These are phyloP conservation scores for Apistogramma diplotaenia DNA, from an alignment of 2,113 vertebrate species.

Conservation along the genomic window DNA sequence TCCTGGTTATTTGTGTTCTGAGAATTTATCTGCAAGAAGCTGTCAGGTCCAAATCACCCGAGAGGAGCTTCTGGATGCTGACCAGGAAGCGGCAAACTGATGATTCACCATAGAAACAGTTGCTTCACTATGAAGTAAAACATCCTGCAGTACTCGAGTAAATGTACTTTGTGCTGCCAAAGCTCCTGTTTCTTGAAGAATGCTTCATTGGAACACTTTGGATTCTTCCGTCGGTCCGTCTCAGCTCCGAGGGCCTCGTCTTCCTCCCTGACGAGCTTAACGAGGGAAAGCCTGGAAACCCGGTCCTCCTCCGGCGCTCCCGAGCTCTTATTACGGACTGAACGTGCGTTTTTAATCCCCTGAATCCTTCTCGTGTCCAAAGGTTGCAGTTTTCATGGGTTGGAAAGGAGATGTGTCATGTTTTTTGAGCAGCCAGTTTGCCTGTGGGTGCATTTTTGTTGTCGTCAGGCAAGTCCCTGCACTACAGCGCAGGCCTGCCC, in stretches of 20 bases:
- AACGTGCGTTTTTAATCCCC: too few species aligned
- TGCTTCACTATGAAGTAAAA: background rate
- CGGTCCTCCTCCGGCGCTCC: too few species aligned
- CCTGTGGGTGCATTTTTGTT: constrained; percentile 74
- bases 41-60: too few species aligned
- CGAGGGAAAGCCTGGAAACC: too few species aligned
- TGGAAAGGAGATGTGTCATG: constrained; percentile 41
- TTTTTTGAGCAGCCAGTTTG: constrained; percentile 53
- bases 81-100: too few species aligned
- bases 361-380: constrained; percentile 23
- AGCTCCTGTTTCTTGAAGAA: background rate
- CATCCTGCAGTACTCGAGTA: background rate
- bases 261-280: background rate
- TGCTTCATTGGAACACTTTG: too few species aligned
- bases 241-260: too few species aligned
- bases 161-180: background rate
- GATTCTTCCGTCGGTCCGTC: too few species aligned
- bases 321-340: too few species aligned
- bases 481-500: constrained; percentile 63
- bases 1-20: background rate
- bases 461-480: constrained; percentile 76
- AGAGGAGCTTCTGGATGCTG: too few species aligned
- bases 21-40: background rate
- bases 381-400: constrained; percentile 1
- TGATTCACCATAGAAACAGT: too few species aligned